A percentile compares a stretch with the other conserved stretches of the same genome.
Evolutionary conservation across 2,113 vertebrate species (phyloP).

Genomic region (Steatornis caripensis): DNA sequence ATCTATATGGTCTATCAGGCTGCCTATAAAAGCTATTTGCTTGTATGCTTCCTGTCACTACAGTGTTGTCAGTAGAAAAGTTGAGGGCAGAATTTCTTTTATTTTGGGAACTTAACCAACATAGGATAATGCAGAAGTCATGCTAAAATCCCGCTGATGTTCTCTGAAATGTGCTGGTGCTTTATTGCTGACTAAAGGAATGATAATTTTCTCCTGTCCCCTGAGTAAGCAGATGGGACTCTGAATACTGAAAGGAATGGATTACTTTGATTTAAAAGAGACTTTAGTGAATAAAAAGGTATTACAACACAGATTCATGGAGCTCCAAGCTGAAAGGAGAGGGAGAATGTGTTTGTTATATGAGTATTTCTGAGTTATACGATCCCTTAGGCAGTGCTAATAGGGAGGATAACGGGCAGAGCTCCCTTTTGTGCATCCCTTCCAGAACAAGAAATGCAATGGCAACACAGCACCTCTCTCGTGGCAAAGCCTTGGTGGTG

Average conservation of each 20-base stretch:
- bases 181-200: constrained; percentile 28
- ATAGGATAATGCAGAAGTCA: neutral
- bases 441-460: neutral
- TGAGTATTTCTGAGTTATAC: neutral
- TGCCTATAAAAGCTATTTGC: neutral
- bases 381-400: neutral
- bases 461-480: neutral
- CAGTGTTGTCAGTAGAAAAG: neutral
- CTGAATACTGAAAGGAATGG: neutral
- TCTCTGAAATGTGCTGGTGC: neutral
- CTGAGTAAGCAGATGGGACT: neutral
- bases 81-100: neutral
- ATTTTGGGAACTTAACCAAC: neutral
- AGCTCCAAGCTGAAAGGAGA: neutral
- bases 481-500: neutral
- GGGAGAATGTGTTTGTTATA: neutral
- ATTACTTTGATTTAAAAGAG: neutral
- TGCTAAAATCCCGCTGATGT: neutral
- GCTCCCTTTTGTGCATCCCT: neutral
- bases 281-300: neutral
- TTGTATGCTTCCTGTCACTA: neutral
- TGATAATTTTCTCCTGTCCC: neutral
- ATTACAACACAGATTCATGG: neutral
- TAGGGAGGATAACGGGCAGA: neutral
- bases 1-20: neutral